phyloP scores from a whole-genome alignment of 2,888 invertebrate genomes.

The Steinernema carpocapsae region DNA sequence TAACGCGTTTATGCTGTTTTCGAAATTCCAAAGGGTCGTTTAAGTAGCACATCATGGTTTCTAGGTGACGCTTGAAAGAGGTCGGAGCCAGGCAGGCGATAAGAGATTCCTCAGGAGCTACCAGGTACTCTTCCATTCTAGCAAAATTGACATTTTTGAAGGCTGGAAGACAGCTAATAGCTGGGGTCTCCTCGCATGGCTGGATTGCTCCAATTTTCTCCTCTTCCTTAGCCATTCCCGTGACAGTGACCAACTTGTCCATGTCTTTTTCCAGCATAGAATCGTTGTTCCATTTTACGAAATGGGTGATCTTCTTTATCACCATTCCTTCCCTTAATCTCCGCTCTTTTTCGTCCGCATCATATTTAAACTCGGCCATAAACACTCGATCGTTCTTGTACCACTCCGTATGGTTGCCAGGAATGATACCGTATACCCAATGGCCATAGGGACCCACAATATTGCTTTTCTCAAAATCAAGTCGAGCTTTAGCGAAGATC shows the following conservation, averaged over 20 bases:
- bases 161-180: constrained; percentile 1
- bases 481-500: constrained; percentile 7
- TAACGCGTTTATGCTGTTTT: neutral
- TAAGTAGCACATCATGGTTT: constrained; percentile 29
- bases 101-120: neutral
- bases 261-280: neutral
- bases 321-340: neutral
- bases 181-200: neutral
- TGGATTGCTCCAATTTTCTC: neutral
- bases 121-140: constrained; percentile 17
- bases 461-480: neutral
- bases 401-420: constrained; percentile 24
- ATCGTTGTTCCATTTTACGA: neutral
- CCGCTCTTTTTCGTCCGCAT: constrained; percentile 16
- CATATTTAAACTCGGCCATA: constrained; percentile 15
- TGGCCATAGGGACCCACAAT: constrained; percentile 20
- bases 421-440: constrained; percentile 29
- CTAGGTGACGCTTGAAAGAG: neutral
- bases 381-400: constrained; percentile 27
- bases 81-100: constrained; percentile 1
- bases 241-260: neutral
- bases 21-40: constrained; percentile 8
- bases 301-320: neutral
- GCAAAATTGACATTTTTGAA: constrained; percentile 9
- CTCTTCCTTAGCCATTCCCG: neutral